Percentiles rank a stretch among this genome's conserved stretches.
Conservation (phyloP, 2,113 vertebrate genomes). For the Parus major region DNA sequence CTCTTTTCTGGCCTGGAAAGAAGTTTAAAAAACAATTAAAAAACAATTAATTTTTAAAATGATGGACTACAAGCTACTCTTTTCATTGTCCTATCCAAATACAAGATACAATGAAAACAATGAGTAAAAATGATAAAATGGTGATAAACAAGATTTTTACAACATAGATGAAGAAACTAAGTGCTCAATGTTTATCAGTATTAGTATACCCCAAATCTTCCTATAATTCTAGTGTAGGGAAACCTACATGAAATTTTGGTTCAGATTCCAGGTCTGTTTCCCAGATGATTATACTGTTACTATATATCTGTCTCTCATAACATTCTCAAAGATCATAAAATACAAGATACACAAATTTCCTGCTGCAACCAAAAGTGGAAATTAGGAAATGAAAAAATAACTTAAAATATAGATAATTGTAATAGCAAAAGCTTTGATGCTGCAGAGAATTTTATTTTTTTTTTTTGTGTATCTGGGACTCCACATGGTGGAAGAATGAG, state of each 20-base stretch:
- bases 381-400: background rate
- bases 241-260: background rate
- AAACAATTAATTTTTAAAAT: background rate
- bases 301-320: background rate
- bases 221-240: background rate
- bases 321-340: background rate
- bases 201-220: background rate
- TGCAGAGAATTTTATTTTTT: background rate
- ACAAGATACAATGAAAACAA: background rate
- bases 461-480: background rate
- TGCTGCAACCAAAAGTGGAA: background rate
- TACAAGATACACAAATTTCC: background rate
- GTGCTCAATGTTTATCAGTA: background rate
- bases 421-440: background rate
- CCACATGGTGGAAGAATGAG: background rate
- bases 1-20: background rate
- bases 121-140: background rate
- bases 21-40: background rate
- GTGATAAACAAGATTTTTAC: background rate
- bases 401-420: background rate
- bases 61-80: background rate
- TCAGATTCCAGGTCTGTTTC: background rate
- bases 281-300: background rate
- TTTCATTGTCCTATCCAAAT: background rate
- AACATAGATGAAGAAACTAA: background rate